Evolutionary conservation across 2,888 invertebrate species (phyloP), one percentile per base, ranked within the genome.

Genomic region (Mallateleia sp.): DNA sequence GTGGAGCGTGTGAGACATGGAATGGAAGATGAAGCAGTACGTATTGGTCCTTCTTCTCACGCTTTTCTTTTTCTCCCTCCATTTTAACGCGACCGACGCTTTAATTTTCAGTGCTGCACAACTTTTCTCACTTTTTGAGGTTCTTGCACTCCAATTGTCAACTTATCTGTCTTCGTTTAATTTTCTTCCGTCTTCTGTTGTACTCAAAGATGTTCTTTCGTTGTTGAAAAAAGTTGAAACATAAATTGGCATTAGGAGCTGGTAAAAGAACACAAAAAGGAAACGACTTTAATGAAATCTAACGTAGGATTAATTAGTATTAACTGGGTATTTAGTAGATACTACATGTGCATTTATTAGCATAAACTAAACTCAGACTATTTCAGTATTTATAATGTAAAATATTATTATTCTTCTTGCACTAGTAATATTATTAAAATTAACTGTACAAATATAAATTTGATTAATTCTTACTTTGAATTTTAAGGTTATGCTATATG

Each of bases 1-100:
- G 18, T 22, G 69, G 81, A 42, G 64, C 78, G 45, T 77, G 88
- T 32, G n/a, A 81, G 85, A 87, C 52, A 85, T 82, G 84, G 71
- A 87, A 88, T 71, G 89, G 85, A 89, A 88, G 89, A 89, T 89
- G 89, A n/a, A n/a, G n/a, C n/a, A n/a, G 89, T 32, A 90, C 91
- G 91, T 92, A 92, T 93, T 90, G 92, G 92, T 92, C 91, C 90
- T 91, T 89, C 32, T n/a, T 32, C 32, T 32, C 32, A 9, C 9
- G 90, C 89, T 14, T 50, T 91, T 89, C 89, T 89, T 85, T 89
- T 82, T 86, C 89, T 90, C 84, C 90, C 50, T 15, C 18, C 11
- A n/a, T 18, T 69, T 60, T 56, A 66, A 24, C 34, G 32, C 58
- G 58, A 34, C 9, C 4, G 18, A 18, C 24, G 69, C 20, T 50